A percentile compares a stretch with the other conserved stretches of the same genome.
These are phyloP conservation scores for Balearica regulorum DNA, from an alignment of 2,797 vertebrate genomes.

Conservation along the genomic window DNA sequence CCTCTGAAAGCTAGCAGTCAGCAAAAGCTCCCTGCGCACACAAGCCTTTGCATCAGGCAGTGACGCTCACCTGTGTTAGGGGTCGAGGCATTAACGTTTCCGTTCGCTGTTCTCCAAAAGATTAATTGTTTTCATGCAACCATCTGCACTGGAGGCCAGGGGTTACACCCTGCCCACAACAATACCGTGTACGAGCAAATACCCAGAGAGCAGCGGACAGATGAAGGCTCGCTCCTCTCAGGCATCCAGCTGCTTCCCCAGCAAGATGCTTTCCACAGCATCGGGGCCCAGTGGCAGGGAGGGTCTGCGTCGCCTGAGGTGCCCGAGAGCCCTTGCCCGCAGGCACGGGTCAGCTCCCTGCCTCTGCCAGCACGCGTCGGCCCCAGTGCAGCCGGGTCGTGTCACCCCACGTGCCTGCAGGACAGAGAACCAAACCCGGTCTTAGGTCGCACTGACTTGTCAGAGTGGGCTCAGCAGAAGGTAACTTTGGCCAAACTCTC, in stretches of 20 bases:
- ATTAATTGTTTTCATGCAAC: conserved; percentile 15
- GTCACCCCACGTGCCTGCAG: rapidly evolving
- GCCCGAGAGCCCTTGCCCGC: neutral
- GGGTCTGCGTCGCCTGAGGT: neutral
- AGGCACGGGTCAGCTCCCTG: neutral
- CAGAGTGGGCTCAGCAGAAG: neutral
- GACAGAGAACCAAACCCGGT: neutral
- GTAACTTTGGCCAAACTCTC: too few relatives aligned
- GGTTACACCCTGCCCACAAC: neutral
- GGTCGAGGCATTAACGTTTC: neutral
- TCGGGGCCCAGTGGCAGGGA: neutral
- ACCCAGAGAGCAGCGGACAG: neutral
- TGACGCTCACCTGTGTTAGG: neutral
- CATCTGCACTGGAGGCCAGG: neutral
- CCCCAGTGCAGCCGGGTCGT: rapidly evolving
- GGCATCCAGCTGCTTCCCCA: neutral
- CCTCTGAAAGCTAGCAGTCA: neutral
- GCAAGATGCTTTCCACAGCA: neutral
- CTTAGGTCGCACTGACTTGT: neutral
- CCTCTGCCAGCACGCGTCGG: neutral
- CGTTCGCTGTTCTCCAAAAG: neutral
- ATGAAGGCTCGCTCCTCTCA: neutral
- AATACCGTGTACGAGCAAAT: rapidly evolving
- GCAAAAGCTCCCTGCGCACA: neutral
- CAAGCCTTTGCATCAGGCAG: neutral